Conservation (phyloP, 2,888 invertebrate species). For the Leptinotarsa rubiginosa region DNA sequence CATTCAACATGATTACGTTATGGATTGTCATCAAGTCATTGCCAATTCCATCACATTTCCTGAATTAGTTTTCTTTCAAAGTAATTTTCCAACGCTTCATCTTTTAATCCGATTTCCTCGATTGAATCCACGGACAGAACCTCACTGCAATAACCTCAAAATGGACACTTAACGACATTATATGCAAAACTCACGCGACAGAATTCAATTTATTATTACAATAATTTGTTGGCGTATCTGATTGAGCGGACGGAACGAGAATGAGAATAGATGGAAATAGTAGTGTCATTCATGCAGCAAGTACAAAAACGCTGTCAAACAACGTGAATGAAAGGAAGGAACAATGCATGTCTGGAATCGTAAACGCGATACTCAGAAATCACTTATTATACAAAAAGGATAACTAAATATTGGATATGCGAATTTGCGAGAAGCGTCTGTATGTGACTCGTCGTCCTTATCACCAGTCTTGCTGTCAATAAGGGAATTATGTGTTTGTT, state of each 20-base stretch:
- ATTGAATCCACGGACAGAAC: conserved; percentile 1
- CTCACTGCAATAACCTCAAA: conserved; percentile 7
- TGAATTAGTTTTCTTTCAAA: background rate
- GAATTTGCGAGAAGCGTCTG: conserved; percentile 24
- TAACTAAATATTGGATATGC: conserved; percentile 50
- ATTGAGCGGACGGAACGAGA: conserved; percentile 31
- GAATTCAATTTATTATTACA: conserved; percentile 39
- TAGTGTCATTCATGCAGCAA: conserved; percentile 57
- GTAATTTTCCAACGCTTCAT: background rate
- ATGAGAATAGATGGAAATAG: conserved; percentile 50
- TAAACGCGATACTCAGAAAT: conserved; percentile 59
- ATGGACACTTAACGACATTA: conserved; percentile 14
- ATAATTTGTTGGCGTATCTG: conserved; percentile 38
- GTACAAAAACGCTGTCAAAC: conserved; percentile 60
- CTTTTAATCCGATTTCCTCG: background rate
- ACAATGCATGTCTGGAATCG: conserved; percentile 62
- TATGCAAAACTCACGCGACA: conserved; percentile 26
- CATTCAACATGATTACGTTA: no score
- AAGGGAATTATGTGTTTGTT: conserved; percentile 7
- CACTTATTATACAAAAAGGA: conserved; percentile 56
- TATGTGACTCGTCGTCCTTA: conserved; percentile 2
- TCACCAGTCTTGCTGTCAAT: conserved; percentile 15
- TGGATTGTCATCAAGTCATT: background rate
- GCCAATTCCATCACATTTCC: background rate
- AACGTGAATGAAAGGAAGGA: conserved; percentile 63